A percentile compares a stretch with the other conserved stretches of the same genome.
Conservation (phyloP, 1,140 invertebrate species). For the Caenorhabditis elegans region DNA sequence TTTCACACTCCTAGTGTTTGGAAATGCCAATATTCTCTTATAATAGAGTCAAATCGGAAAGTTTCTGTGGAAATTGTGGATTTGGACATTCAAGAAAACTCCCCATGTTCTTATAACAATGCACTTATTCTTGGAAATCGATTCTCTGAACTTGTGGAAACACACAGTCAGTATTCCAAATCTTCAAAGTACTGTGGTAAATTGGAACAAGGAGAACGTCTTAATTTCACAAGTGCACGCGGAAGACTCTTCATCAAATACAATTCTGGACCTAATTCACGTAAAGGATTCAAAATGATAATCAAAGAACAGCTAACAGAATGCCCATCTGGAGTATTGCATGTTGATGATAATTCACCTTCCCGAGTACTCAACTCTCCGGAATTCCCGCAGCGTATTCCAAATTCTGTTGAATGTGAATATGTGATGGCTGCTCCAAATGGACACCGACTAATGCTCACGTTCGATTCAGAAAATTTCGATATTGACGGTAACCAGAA, state of each 20-base stretch:
- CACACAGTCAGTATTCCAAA: neutral
- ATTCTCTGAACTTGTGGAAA: neutral
- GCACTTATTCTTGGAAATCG: conserved; percentile 38
- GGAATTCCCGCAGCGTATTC: conserved; percentile 54
- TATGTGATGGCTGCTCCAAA: conserved; percentile 57
- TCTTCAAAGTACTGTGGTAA: neutral
- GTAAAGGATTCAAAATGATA: conserved; percentile 53
- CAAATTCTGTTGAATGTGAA: conserved; percentile 57
- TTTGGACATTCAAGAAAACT: conserved; percentile 49
- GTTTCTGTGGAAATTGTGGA: conserved; percentile 52
- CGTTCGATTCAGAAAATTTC: conserved; percentile 46
- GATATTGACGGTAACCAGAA: neutral
- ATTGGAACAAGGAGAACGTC: neutral
- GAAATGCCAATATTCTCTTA: conserved; percentile 35
- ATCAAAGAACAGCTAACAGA: conserved; percentile 54
- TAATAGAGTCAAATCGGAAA: conserved; percentile 57
- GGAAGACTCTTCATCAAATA: conserved; percentile 33
- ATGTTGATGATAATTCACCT: conserved; percentile 53
- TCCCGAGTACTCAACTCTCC: conserved; percentile 46
- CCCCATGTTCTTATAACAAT: conserved; percentile 36
- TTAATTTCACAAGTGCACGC: neutral
- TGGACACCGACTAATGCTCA: conserved; percentile 60
- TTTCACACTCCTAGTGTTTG: neutral
- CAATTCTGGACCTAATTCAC: neutral
- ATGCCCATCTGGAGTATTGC: conserved; percentile 49